Percentiles rank a stretch among this genome's conserved stretches.
Conservation (phyloP, 2,113 vertebrate species). For the Morone saxatilis region DNA sequence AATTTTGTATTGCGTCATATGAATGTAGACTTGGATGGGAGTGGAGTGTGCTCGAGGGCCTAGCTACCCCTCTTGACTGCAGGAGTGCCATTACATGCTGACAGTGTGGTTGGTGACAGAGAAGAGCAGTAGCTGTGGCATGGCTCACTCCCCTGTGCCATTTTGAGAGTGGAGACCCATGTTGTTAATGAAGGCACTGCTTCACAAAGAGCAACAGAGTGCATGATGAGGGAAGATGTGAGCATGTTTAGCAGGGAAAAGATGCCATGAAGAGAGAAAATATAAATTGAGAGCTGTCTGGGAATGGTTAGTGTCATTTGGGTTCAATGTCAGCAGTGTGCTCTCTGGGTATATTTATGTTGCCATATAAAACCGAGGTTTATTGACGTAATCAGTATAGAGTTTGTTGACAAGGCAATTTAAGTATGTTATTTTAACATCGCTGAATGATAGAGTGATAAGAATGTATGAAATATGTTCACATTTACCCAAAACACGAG, state of each 20-base stretch:
- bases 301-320: constrained; percentile 21
- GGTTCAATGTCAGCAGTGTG: background rate
- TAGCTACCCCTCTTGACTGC: constrained; percentile 24
- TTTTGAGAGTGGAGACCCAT: constrained; percentile 46
- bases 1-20: constrained; percentile 14
- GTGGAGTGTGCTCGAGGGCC: constrained; percentile 20
- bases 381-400: background rate
- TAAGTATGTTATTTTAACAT: background rate
- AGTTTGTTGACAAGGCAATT: background rate
- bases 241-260: constrained; percentile 29
- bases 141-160: constrained; percentile 29
- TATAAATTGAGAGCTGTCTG: constrained; percentile 22
- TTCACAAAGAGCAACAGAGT: constrained; percentile 46
- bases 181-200: constrained; percentile 45
- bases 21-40: constrained; percentile 31
- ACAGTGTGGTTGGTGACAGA: constrained; percentile 26
- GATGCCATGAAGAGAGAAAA: constrained; percentile 1
- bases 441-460: constrained; percentile 20
- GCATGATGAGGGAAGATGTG: constrained; percentile 47
- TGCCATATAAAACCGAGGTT: background rate
- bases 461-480: constrained; percentile 34
- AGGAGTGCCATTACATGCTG: constrained; percentile 38
- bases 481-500: constrained; percentile 36
- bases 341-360: background rate
- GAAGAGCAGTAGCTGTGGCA: constrained; percentile 28